Evolutionary conservation across 2,888 invertebrate species (phyloP), one percentile per base, ranked within the genome.

Genomic region (Synanthedon myopaeformis): DNA sequence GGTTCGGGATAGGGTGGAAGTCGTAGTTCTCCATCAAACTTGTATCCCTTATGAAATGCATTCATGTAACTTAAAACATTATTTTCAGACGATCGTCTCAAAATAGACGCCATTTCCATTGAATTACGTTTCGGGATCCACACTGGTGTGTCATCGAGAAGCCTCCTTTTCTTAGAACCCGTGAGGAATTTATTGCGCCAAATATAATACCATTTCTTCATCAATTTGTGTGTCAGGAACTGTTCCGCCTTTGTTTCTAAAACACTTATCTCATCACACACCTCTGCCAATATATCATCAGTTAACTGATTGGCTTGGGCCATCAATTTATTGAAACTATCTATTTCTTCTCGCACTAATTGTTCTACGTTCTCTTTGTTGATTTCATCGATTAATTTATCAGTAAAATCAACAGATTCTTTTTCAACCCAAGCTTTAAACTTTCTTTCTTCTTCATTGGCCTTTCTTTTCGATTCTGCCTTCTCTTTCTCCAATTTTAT

Each of bases 111-210:
- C 65, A 82, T 78, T 65, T 84, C 74, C n/a, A 64, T 13, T 13
- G 82, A 78, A 28, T 79, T 79, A 56, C 73, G 72, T 17, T 71
- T 67, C 45, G 82, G 65, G 53, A 88, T 58, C 88, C 88, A 88
- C 45, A 86, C 76, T 5, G 88, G 88, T 3, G 87, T 86, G 52
- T 80, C 76, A 59, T 84, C 79, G 28, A 89, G 65, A 41, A 85
- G 66, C 52, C 58, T 70, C 51, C 87, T 67, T 58, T 86, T 67
- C 62, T 76, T 82, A 45, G 68, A 60, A 59, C 86, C 87, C 58
- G 77, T 73, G 3, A 63, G 52, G 48, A 73, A 76, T 51, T 83
- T 71, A 54, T 65, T 69, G 58, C 67, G 76, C 88, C 88, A 89
- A 49, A 79, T 60, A 58, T 62, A 45, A 60, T 77, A 82, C 79